These are phyloP conservation scores for Geodia barretti DNA, from an alignment of 37 sponge, comb jelly and placozoan genomes.

Conservation along the genomic window DNA sequence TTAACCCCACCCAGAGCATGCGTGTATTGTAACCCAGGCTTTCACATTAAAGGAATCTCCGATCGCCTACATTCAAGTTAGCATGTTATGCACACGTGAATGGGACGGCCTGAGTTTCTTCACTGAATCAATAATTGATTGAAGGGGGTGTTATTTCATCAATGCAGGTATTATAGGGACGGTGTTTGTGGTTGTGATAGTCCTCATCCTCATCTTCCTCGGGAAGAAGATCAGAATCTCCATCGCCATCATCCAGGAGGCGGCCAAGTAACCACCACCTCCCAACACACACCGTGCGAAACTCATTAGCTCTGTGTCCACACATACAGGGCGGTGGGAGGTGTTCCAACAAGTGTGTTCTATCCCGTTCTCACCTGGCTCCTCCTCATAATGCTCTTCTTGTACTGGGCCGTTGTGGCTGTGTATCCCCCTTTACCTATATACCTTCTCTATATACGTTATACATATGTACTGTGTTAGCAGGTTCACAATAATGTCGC, in stretches of 20 bases:
- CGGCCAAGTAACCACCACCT: conserved; percentile 87
- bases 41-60: too few species aligned
- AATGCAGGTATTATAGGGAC: conserved; percentile 72
- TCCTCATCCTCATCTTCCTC: conserved; percentile 84
- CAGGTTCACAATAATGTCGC: too few species aligned
- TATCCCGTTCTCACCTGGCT: conserved; percentile 87
- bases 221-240: conserved; percentile 79
- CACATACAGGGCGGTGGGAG: conserved; percentile 77
- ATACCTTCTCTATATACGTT: too few species aligned
- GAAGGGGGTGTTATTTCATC: too few species aligned
- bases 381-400: conserved; percentile 47
- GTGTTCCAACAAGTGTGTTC: conserved; percentile 76
- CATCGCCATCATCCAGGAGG: conserved; percentile 93
- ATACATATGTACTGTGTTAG: too few species aligned
- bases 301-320: neutral
- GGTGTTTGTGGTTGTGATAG: conserved; percentile 71
- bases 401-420: conserved; percentile 78
- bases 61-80: too few species aligned
- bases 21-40: too few species aligned
- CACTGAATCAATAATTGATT: too few species aligned
- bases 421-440: conserved; percentile 76
- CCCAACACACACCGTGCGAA: neutral
- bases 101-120: too few species aligned
- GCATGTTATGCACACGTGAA: too few species aligned
- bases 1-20: too few species aligned